Base-by-base conservation (phyloP, 2,888 invertebrate species). In the Xestia c-nigrum region DNA sequence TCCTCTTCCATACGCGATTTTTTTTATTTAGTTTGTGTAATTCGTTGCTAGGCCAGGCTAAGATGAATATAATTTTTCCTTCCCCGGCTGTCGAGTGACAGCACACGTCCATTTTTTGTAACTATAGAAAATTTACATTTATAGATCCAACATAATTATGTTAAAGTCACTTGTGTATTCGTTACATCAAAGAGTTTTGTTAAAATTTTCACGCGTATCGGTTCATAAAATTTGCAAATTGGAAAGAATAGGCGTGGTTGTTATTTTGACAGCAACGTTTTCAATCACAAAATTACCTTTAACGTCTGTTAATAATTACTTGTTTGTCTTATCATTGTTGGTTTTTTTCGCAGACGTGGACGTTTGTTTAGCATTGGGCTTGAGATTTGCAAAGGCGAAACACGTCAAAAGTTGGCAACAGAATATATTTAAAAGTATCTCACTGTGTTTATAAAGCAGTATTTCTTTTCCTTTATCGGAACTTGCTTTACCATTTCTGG, bases 171-270 rank as follows among this genome's bases (percentile, higher is more conserved):
- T 61, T 19, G 21, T 6, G 40, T 47, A 82, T 87, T 88, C 65
- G 87, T 82, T 79, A 88, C 85, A 73, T 72, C 65, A 65, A 40
- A 66, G 43, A 74, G 59, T 76, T 72, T 73, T 78, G 71, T 76
- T 68, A 74, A 50, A 38, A 40, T 46, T 74, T 79, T 19, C 78
- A 87, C 77, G 77, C 74, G 59, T 78, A 72, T 21, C 72, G 63
- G 59, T 84, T 38, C 14, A 38, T 68, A 86, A 57, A 70, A 40
- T 74, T 74, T 70, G 67, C 72, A 50, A 69, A 80, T 74, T 70
- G 72, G 59, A 74, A 68, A 80, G 38, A 85, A 84, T 72, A 70
- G 59, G 61, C 40, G 67, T 38, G 46, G 63, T 84, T 80, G 75
- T 77, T 72, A 73, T 77, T 77, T 19, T 76, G 69, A 76, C 65